Evolutionary conservation across 1,140 invertebrate genomes (phyloP), one percentile per base, ranked within the genome.

Genomic region (Meteorus sp.): DNA sequence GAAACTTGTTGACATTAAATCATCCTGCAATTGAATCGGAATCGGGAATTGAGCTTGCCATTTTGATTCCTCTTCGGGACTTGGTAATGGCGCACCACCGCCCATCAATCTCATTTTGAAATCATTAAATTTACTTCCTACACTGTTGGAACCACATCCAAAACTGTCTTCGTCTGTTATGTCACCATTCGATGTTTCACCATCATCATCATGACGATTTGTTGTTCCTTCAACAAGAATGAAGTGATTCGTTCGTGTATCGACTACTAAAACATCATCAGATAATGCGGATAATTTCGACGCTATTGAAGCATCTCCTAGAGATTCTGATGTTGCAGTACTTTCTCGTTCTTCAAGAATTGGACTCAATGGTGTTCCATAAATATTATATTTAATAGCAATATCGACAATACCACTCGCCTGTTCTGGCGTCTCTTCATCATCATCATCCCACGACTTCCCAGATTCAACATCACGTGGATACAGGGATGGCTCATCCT

Each of bases 301-400:
- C 9, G 66, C 66, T 7, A 72, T 62, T 1, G 77, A 78, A 15
- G 59, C 66, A 29, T 79, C 77, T 17, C 67, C 45, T 3, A 74
- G 45, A 11, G 76, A 76, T 13, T 77, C 78, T 0, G 77, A 78
- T 41, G 70, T 79, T 4, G 70, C 58, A 3, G 71, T 71, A 35
- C 76, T 74, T 57, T 81, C 81, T 41, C 79, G 80, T 71, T 87
- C 86, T 67, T 88, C 86, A n/a, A 85, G 70, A 41, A 87, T 88
- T 3, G 86, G 85, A 62, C 85, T 86, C 9, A 88, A 66, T 3
- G 83, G 84, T 6, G 81, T 77, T 37, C 82, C 82, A 56, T 83
- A 85, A 9, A 81, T 72, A 62, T 84, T 85, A 58, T 86, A 86
- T 69, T 75, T 76, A 61, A 80, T 80, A 0, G 76, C 71, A 52